Evolutionary conservation across 1,140 invertebrate genomes (phyloP).

Genomic region (Pararge aegeria): DNA sequence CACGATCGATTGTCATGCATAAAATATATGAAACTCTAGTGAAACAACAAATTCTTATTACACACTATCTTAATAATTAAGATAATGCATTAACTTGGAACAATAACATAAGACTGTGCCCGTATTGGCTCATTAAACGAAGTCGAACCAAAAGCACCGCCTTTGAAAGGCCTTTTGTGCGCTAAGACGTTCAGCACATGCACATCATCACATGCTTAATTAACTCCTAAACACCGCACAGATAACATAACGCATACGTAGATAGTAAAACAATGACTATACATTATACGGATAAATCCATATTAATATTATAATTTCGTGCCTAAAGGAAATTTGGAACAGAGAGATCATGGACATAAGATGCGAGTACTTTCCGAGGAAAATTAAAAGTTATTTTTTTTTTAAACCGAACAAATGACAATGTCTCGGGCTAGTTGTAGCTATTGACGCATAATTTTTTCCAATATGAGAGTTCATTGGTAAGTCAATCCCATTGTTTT

Average conservation of each 20-base stretch:
- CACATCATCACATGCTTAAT: conserved; percentile 50
- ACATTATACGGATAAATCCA: conserved; percentile 3
- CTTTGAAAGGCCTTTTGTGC: conserved; percentile 56
- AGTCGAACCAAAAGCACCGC: conserved; percentile 57
- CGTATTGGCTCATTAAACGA: conserved; percentile 41
- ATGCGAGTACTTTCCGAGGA: too few relatives aligned
- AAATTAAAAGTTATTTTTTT: too few relatives aligned
- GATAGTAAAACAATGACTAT: conserved; percentile 21
- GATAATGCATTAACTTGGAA: background rate
- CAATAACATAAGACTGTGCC: conserved; percentile 8
- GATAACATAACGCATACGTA: conserved; percentile 31
- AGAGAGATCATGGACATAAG: too few relatives aligned
- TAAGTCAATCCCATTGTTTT: too few relatives aligned
- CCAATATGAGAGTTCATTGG: too few relatives aligned
- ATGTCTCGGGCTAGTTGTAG: too few relatives aligned
- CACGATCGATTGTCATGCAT: too few relatives aligned
- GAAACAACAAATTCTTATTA: background rate
- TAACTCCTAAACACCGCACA: conserved; percentile 58
- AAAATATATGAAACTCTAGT: too few relatives aligned
- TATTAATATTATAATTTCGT: too few relatives aligned
- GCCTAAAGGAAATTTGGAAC: too few relatives aligned
- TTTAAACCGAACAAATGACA: too few relatives aligned
- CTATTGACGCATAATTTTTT: too few relatives aligned
- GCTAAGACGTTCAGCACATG: conserved; percentile 29
- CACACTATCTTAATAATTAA: conserved; percentile 1